phyloP scores from a whole-genome alignment of 2,888 invertebrate species.

The Cosmia pyralina region DNA sequence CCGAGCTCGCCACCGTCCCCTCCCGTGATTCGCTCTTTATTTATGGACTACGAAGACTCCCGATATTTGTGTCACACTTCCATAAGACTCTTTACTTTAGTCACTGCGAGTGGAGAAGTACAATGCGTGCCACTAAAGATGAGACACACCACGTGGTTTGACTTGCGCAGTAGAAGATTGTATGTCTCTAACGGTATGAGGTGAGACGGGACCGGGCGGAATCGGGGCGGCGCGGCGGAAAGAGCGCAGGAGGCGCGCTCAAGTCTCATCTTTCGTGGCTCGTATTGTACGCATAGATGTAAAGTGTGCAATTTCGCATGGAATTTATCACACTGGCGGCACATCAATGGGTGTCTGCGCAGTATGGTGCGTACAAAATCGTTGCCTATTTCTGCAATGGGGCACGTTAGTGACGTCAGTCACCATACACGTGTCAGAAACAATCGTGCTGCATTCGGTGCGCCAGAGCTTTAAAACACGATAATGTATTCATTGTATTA shows the following conservation, averaged over 20 bases:
- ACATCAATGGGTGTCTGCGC: constrained; percentile 24
- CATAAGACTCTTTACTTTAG: neutral
- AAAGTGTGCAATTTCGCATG: neutral
- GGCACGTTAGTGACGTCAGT: constrained; percentile 1
- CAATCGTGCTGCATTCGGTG: constrained; percentile 27
- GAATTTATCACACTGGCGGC: constrained; percentile 22
- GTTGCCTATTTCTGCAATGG: neutral
- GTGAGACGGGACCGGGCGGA: too few relatives aligned
- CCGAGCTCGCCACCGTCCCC: neutral
- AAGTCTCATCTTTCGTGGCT: too few relatives aligned
- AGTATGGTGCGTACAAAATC: constrained; percentile 26
- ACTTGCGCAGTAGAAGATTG: too few relatives aligned
- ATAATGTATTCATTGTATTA: constrained; percentile 51
- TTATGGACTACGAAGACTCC: neutral
- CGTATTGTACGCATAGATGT: neutral
- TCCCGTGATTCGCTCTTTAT: constrained; percentile 1
- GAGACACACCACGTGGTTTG: too few relatives aligned
- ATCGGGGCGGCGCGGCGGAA: too few relatives aligned
- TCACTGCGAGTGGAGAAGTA: neutral
- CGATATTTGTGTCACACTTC: neutral
- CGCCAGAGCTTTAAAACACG: constrained; percentile 32
- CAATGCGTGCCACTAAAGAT: too few relatives aligned
- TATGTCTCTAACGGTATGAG: too few relatives aligned
- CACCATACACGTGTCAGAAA: constrained; percentile 19
- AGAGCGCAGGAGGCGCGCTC: too few relatives aligned